Evolutionary conservation across 1,140 invertebrate species (phyloP), one percentile per base, ranked within the genome.

Genomic region (Drosophila elegans): DNA sequence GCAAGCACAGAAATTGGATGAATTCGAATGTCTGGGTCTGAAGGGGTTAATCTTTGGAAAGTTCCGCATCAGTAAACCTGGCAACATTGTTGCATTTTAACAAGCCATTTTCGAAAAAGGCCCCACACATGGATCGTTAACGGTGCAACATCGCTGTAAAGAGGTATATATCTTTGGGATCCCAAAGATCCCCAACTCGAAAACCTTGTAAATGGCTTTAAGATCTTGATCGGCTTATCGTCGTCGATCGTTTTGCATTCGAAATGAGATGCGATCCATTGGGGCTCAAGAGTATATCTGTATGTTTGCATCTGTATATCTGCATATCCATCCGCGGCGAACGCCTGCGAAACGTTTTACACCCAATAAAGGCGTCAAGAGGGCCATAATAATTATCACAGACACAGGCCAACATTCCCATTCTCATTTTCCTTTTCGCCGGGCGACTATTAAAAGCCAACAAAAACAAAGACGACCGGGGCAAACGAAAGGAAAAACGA

Each of bases 351-450:
- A 86, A 77, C 83, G 79, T 86, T 86, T 86, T 86, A 88, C 83
- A 86, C 83, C 68, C 86, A 82, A 86, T 86, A 86, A 86, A 86
- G 83, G 83, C 83, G 83, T 86, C 83, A 86, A 86, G 83, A 86
- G 83, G 52, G 52, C 79, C 83, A 86, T 86, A 88, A 86, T 88
- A 86, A 86, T 86, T 88, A 86, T 86, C 79, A 83, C 68, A 76
- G 62, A 53, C 73, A 69, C 56, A 55, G 48, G 48, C 68, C 39
- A 56, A 21, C 49, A 48, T 39, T 68, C 55, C 3, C 66, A 45
- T 41, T 56, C 39, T 27, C 69, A 49, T 53, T 71, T n/a, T 25
- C 21, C 16, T 16, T 53, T 55, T 16, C 21, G 51, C 57, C 53
- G 36, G 25, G 46, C 78, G 62, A 66, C 62, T 62, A 74, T 74